Conservation (phyloP, 1,140 invertebrate species). For the Plectrocnemia conspersa region DNA sequence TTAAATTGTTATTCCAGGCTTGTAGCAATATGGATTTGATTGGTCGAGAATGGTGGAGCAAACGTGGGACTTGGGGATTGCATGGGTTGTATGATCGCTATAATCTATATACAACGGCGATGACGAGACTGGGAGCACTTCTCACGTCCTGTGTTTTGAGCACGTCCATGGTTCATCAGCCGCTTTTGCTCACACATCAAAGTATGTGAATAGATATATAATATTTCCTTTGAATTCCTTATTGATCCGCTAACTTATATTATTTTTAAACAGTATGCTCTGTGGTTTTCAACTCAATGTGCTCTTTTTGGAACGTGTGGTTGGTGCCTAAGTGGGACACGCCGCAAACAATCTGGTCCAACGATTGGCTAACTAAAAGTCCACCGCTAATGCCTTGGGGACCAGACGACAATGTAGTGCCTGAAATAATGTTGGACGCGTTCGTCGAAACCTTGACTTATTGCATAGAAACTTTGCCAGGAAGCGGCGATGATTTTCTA, state of each 20-base stretch:
- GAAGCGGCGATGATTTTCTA: conserved; percentile 26
- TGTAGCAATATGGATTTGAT: conserved; percentile 27
- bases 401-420: conserved; percentile 10
- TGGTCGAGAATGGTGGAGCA: conserved; percentile 27
- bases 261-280: conserved; percentile 27
- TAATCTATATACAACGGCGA: conserved; percentile 15
- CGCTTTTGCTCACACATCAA: conserved; percentile 29
- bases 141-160: conserved; percentile 20
- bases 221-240: background rate
- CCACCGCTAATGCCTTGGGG: conserved; percentile 29
- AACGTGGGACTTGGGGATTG: conserved; percentile 16
- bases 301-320: conserved; percentile 32
- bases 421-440: conserved; percentile 25
- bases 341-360: conserved; percentile 3
- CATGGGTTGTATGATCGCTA: conserved; percentile 22
- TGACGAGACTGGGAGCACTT: conserved; percentile 25
- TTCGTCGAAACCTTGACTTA: conserved; percentile 28
- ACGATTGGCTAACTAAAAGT: conserved; percentile 15
- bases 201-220: conserved; percentile 19
- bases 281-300: conserved; percentile 29
- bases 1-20: conserved; percentile 20
- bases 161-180: conserved; percentile 29
- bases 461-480: conserved; percentile 28
- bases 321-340: conserved; percentile 28
- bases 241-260: conserved; percentile 1